Evolutionary conservation across 2,888 invertebrate species (phyloP), one percentile per base, ranked within the genome.

Genomic region (Scaptomyza polygonia): DNA sequence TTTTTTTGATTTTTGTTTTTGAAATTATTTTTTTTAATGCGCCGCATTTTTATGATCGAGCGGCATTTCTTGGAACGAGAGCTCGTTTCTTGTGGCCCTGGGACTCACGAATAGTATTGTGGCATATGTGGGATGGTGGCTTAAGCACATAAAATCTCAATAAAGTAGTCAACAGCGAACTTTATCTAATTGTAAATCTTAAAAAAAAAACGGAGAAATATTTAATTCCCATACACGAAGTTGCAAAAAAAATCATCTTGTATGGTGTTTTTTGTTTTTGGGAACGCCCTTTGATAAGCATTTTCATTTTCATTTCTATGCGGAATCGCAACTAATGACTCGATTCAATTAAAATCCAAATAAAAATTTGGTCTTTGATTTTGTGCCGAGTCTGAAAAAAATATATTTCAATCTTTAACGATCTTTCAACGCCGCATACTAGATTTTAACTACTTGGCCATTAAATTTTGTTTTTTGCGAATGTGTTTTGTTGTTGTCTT

Each of bases 241-340:
- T 67, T 65, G 49, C 67, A 64, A 63, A 67, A 72, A 81, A 73
- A 71, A 75, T 81, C 78, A 61, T 61, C 34, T 42, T 45, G 48
- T n/a, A 55, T 68, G 52, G 59, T 12, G 7, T 25, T 49, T 49
- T 67, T 34, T 48, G 25, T 47, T 34, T 48, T 5, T 47, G 36
- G 71, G 59, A 51, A 71, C 30, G 61, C 67, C 76, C 83, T 79
- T 72, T 67, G 72, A 65, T 66, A 75, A 72, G 77, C 80, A 71
- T 77, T 83, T 80, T 62, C 81, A 86, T 80, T 80, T 72, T 69
- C 74, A 77, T 86, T 77, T 79, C 71, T 82, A 82, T 76, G 72
- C 68, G 59, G 77, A 87, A 77, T 86, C 39, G 88, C 90, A 90
- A 90, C 90, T 89, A 89, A 89, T 89, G 90, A 80, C 83, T 16